Conservation (phyloP, 30 jellyfish, hydroid and myxozoan species). For the Turritopsis dohrnii region DNA sequence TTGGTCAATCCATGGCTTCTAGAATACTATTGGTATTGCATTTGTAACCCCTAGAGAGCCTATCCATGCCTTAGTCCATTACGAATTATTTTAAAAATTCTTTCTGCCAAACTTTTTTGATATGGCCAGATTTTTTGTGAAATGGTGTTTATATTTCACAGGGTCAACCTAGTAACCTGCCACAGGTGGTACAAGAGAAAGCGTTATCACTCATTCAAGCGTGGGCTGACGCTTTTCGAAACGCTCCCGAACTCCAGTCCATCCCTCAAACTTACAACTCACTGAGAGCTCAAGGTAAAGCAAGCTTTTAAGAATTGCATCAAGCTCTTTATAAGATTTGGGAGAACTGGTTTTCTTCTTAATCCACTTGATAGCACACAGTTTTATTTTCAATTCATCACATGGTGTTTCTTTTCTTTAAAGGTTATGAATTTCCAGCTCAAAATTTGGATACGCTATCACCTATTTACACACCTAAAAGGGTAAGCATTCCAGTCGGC, state of each 20-base stretch:
- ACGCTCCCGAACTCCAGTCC: conserved; percentile 65
- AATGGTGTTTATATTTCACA: not conserved
- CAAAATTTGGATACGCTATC: conserved; percentile 85
- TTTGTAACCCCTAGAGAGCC: too few species aligned
- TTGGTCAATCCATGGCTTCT: too few species aligned
- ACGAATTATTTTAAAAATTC: not conserved
- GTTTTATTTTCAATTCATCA: not conserved
- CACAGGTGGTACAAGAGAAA: conserved; percentile 89
- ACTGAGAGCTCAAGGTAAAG: conserved; percentile 68
- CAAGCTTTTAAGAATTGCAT: not conserved
- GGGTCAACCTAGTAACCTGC: conserved; percentile 26
- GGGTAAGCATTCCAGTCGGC: too few species aligned
- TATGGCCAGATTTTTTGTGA: not conserved
- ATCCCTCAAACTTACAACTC: conserved; percentile 55
- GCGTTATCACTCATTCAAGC: conserved; percentile 68
- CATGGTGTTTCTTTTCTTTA: too few species aligned
- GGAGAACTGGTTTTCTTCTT: too few species aligned
- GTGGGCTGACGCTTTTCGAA: conserved; percentile 94
- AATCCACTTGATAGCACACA: not conserved
- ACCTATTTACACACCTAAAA: conserved; percentile 81
- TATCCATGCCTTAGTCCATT: too few species aligned
- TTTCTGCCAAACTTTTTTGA: not conserved
- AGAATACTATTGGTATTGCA: too few species aligned
- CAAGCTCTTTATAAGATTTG: too few species aligned
- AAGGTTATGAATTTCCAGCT: conserved; percentile 93